phyloP scores from a whole-genome alignment of 2,113 vertebrate species.

The Xerus inauris region DNA sequence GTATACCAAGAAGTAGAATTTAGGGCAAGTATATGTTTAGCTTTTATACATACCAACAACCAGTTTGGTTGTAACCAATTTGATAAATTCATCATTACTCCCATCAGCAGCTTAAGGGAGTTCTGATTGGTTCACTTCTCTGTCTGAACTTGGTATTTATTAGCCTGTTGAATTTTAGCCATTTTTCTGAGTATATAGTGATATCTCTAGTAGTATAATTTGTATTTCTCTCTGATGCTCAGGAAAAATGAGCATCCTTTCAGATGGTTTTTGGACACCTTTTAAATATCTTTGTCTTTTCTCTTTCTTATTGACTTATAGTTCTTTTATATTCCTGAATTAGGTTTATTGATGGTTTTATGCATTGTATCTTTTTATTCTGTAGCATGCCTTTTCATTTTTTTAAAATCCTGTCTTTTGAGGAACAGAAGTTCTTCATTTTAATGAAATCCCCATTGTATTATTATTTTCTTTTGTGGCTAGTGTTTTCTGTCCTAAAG shows the following conservation, averaged over 20 bases:
- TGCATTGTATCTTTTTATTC: neutral
- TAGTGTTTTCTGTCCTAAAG: neutral
- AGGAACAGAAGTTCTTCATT: slow-evolving; percentile 5
- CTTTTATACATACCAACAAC: neutral
- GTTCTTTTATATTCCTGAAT: slow-evolving; percentile 7
- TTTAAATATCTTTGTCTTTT: neutral
- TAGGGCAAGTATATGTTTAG: neutral
- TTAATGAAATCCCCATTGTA: neutral
- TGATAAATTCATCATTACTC: neutral
- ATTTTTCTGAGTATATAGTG: neutral
- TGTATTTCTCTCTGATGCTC: neutral
- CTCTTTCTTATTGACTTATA: neutral
- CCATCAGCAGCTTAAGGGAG: neutral
- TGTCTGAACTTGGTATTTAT: neutral
- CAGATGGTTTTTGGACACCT: neutral
- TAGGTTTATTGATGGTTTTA: neutral
- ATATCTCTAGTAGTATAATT: neutral
- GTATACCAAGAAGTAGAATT: neutral
- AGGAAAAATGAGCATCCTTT: neutral
- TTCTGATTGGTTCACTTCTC: neutral
- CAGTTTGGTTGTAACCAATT: neutral
- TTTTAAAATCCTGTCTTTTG: neutral
- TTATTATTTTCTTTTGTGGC: neutral
- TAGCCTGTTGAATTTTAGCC: slow-evolving; percentile 18
- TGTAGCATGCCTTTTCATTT: neutral